phyloP scores from a whole-genome alignment of 2,797 vertebrate genomes.

The Valencia hispanica region DNA sequence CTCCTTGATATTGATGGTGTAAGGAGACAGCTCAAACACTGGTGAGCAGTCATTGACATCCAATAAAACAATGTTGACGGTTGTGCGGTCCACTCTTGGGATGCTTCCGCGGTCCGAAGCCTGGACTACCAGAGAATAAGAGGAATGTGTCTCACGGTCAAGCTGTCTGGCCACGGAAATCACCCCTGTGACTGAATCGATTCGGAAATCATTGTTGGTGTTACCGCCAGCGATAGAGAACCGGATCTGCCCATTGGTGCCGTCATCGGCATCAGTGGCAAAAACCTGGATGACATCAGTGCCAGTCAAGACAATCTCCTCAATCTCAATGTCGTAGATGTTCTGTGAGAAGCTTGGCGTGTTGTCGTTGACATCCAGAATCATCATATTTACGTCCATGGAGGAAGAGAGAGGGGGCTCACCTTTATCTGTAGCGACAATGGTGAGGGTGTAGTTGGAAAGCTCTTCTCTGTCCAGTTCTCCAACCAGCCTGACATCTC shows the following conservation, averaged over 20 bases:
- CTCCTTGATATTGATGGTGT: constrained; percentile 88
- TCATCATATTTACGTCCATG: constrained; percentile 86
- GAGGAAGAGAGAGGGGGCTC: constrained; percentile 88
- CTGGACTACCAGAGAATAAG: constrained; percentile 88
- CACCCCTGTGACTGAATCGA: constrained; percentile 92
- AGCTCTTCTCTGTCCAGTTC: constrained; percentile 92
- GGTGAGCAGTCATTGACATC: constrained; percentile 95
- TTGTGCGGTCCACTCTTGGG: constrained; percentile 84
- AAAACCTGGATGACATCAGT: constrained; percentile 89
- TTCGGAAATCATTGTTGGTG: constrained; percentile 85
- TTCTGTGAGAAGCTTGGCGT: constrained; percentile 90
- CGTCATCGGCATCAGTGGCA: constrained; percentile 90
- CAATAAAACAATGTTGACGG: constrained; percentile 85
- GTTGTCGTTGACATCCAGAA: constrained; percentile 96
- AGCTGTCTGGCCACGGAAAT: constrained; percentile 91
- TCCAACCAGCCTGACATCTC: constrained; percentile 87
- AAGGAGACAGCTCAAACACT: constrained; percentile 91
- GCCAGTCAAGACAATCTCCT: constrained; percentile 89
- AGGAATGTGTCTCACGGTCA: constrained; percentile 85
- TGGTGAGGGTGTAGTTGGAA: constrained; percentile 90
- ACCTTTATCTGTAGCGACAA: constrained; percentile 95
- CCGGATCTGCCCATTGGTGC: constrained; percentile 93
- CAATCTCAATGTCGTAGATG: constrained; percentile 89
- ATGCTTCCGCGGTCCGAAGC: constrained; percentile 91
- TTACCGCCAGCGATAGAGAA: constrained; percentile 87